Evolutionary conservation across 2,888 invertebrate species (phyloP).

Genomic region (Standfussiana lucernea): DNA sequence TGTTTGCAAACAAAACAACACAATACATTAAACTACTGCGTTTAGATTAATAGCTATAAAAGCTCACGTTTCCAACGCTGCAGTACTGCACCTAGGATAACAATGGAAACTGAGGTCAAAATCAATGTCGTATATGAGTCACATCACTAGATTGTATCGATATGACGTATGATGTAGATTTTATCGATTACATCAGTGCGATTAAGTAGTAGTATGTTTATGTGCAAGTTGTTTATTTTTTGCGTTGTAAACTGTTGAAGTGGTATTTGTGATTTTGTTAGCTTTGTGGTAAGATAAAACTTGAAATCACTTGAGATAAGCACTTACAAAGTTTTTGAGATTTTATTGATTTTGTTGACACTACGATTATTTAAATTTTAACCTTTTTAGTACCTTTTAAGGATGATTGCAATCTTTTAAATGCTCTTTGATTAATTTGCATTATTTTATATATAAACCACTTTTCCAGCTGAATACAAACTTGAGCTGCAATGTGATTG

Average conservation of each 20-base stretch:
- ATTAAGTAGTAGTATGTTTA: slow-evolving; percentile 45
- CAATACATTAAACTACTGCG: background rate
- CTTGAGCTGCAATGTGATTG: background rate
- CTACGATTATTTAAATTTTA: background rate
- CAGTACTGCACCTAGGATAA: slow-evolving; percentile 42
- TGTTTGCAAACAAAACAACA: slow-evolving; percentile 24
- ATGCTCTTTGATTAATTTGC: background rate
- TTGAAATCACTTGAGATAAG: slow-evolving; percentile 8
- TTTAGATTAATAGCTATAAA: slow-evolving; percentile 20
- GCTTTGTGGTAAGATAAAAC: slow-evolving; percentile 1
- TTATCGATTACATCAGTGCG: slow-evolving; percentile 65
- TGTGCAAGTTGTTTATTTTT: slow-evolving; percentile 4
- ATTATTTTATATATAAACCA: slow-evolving; percentile 1
- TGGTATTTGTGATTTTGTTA: slow-evolving; percentile 15
- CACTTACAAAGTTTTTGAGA: background rate
- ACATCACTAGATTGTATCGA: slow-evolving; percentile 51
- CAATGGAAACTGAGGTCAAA: slow-evolving; percentile 62
- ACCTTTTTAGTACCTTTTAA: background rate
- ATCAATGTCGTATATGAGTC: slow-evolving; percentile 67
- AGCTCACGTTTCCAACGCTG: slow-evolving; percentile 16
- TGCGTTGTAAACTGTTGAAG: background rate
- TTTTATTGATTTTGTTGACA: background rate
- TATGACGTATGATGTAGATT: slow-evolving; percentile 56
- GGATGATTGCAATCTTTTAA: background rate
- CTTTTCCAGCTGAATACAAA: background rate